Conservation (phyloP, 2,888 invertebrate genomes). For the Leptopilina syphax region DNA sequence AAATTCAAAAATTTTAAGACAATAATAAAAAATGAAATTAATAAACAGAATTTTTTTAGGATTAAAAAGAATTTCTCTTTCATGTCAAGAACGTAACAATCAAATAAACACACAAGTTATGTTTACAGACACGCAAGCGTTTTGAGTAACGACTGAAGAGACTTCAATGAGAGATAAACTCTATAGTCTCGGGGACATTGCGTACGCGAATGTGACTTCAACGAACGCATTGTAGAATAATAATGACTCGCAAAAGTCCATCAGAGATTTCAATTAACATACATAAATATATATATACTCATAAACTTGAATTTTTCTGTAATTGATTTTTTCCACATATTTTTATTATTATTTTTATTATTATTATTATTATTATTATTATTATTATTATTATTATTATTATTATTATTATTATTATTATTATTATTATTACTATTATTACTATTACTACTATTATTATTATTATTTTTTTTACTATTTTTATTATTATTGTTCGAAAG, state of each 20-base stretch:
- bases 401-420: no score
- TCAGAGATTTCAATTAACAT: slow-evolving; percentile 18
- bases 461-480: neutral
- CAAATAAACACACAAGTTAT: neutral
- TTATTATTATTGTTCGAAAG: no score
- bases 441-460: no score
- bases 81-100: neutral
- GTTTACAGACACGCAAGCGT: neutral
- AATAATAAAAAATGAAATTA: neutral
- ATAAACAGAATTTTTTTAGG: neutral
- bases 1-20: no score
- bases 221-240: slow-evolving; percentile 56
- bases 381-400: no score
- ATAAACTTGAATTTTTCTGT: slow-evolving; percentile 9
- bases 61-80: neutral
- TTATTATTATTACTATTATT: no score
- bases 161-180: slow-evolving; percentile 58
- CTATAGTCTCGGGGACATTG: slow-evolving; percentile 55
- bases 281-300: neutral
- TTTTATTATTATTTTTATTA: no score
- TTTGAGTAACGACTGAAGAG: slow-evolving; percentile 46
- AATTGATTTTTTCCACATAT: neutral
- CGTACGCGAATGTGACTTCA: slow-evolving; percentile 54
- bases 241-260: slow-evolving; percentile 22
- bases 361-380: no score